Evolutionary conservation across 2,888 invertebrate genomes (phyloP), one percentile per base, ranked within the genome.

Genomic region (Pseudococcus viburni): DNA sequence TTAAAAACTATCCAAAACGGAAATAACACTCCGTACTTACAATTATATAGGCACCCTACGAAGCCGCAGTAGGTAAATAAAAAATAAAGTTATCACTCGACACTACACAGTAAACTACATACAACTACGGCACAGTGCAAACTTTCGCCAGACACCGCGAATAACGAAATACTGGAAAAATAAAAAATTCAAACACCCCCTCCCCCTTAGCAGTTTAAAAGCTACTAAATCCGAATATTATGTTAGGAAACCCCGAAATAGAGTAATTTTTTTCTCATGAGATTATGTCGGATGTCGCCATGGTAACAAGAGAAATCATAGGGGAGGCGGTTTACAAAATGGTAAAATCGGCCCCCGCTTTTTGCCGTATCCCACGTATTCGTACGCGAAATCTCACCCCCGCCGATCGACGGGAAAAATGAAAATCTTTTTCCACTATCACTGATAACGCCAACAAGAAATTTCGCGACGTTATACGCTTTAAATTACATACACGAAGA

Each of bases 231-330:
- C 73, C 73, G 84, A 46, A 84, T 55, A 51, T 84, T 84, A 84
- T 84, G 84, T 84, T 84, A 51, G 84, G 84, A 84, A 84, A 48
- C 84, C 84, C 51, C 84, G 84, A 84, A 51, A 48, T 84, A n/a
- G 55, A 84, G 84, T 84, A 84, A 84, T 55, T 84, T 84, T 84
- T 51, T 84, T 84, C 84, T 84, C 55, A 33, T 51, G 55, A 84
- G 84, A 84, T 84, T 55, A 51, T 84, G 84, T 84, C 84, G 84
- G 55, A 84, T 33, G 84, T 84, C 84, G 84, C 33, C 84, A 84
- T 84, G 55, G 84, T 84, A 55, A 84, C 84, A 48, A 33, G 51
- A 26, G 51, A 84, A 84, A 84, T 84, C 55, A 84, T 55, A 26
- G 26, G 84, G 84, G 51, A 55, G 84, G 51, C 51, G 51, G 84